These are phyloP conservation scores for Colletes gigas DNA, from an alignment of 1,140 invertebrate species.

Conservation along the genomic window DNA sequence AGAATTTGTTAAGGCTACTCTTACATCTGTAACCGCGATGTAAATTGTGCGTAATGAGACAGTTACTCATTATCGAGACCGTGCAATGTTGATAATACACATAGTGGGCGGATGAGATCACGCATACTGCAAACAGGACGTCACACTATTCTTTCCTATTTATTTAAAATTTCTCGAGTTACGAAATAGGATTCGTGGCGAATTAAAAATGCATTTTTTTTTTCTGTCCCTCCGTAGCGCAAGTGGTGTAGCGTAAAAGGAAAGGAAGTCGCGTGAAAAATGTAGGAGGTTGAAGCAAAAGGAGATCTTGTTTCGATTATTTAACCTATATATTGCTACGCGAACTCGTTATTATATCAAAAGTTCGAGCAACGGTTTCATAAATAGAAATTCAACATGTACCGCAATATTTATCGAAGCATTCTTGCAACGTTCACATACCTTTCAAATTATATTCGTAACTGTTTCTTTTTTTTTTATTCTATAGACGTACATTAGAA, in stretches of 20 bases:
- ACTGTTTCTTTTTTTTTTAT: constrained; percentile 38
- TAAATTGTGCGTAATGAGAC: constrained; percentile 53
- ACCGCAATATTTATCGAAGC: constrained; percentile 11
- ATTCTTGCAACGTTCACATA: constrained; percentile 18
- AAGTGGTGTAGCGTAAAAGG: not conserved
- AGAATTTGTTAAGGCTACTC: not conserved
- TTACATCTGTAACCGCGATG: constrained; percentile 33
- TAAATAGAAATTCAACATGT: not conserved
- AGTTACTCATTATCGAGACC: constrained; percentile 46
- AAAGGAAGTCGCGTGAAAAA: not conserved
- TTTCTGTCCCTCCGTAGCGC: not conserved
- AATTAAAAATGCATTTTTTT: constrained; percentile 11
- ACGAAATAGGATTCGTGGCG: not conserved
- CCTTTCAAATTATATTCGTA: constrained; percentile 38
- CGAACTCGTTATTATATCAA: constrained; percentile 4
- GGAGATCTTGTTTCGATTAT: not conserved
- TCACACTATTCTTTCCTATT: not conserved
- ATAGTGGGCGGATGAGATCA: constrained; percentile 51
- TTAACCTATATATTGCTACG: constrained; percentile 16
- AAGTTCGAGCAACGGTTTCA: not conserved
- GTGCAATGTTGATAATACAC: constrained; percentile 45
- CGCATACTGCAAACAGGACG: constrained; percentile 15
- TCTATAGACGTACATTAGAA: constrained; percentile 57
- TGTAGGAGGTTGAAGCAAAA: constrained; percentile 6
- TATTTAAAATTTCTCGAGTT: not conserved